A percentile compares a stretch with the other conserved stretches of the same genome.
phyloP scores from a whole-genome alignment of 2,113 vertebrate species.

The Crotalus horridus region DNA sequence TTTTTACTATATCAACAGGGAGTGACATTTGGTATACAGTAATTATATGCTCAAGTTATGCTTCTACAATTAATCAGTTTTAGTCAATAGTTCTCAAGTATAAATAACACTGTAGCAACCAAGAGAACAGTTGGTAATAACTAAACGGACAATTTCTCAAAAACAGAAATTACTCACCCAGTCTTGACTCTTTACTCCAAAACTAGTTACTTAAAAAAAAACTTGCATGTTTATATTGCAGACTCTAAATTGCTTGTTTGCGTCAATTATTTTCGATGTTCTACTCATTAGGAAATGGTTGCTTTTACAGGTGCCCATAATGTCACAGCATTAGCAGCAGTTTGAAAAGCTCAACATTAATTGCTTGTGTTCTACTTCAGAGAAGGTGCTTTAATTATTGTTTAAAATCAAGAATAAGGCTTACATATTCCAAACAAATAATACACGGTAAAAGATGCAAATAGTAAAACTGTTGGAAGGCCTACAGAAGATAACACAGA shows the following conservation, averaged over 20 bases:
- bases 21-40: too few species aligned
- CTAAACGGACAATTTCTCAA: background rate
- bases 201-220: background rate
- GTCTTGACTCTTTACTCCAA: conserved; percentile 16
- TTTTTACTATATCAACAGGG: background rate
- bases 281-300: background rate
- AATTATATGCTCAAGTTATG: background rate
- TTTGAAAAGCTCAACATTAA: background rate
- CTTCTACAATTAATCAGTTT: background rate
- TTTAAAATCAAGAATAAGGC: background rate
- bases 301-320: background rate
- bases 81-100: background rate
- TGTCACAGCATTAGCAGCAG: background rate
- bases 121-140: background rate
- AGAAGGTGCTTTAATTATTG: background rate
- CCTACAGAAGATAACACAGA: conserved; percentile 38
- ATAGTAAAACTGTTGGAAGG: conserved; percentile 30
- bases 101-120: background rate
- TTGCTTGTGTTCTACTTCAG: background rate
- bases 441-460: background rate
- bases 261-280: background rate
- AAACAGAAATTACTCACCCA: conserved; percentile 10
- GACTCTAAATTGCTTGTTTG: background rate
- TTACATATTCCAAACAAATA: background rate
- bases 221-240: background rate